phyloP scores from a whole-genome alignment of 2,797 vertebrate species.

The Rallus crepitans region DNA sequence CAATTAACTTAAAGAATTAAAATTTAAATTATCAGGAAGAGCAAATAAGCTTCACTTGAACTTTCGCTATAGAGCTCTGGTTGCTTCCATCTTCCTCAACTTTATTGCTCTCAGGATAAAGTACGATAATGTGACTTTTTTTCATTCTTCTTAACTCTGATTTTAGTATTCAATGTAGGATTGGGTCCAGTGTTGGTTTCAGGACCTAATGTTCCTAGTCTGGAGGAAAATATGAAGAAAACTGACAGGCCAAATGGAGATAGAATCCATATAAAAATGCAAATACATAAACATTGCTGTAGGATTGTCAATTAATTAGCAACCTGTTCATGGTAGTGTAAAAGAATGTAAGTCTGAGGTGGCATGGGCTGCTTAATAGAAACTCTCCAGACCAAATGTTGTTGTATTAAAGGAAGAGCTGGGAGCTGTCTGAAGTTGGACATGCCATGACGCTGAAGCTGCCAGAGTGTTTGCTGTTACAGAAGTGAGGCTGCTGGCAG shows the following conservation, averaged over 20 bases:
- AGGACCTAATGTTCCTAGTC: background rate
- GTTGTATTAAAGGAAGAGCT: background rate
- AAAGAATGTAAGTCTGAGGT: background rate
- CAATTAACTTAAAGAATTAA: background rate
- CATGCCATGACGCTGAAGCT: background rate
- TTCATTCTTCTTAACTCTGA: background rate
- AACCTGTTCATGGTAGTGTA: background rate
- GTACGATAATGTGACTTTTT: background rate
- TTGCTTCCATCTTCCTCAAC: background rate
- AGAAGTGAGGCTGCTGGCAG: background rate
- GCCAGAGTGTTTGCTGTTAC: background rate
- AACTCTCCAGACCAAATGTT: background rate
- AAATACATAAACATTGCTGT: background rate
- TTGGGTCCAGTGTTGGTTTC: background rate
- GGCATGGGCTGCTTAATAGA: background rate
- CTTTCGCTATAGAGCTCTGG: background rate
- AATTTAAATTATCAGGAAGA: background rate
- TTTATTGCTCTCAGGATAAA: background rate
- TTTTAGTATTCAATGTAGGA: background rate
- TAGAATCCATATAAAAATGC: background rate
- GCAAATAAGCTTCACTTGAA: background rate
- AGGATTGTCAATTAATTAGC: background rate
- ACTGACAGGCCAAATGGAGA: background rate
- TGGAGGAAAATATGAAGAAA: background rate
- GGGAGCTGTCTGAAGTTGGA: background rate